Percentiles rank a stretch among this genome's conserved stretches.
These are phyloP conservation scores for Macaria notata DNA, from an alignment of 2,888 invertebrate genomes.

Conservation along the genomic window DNA sequence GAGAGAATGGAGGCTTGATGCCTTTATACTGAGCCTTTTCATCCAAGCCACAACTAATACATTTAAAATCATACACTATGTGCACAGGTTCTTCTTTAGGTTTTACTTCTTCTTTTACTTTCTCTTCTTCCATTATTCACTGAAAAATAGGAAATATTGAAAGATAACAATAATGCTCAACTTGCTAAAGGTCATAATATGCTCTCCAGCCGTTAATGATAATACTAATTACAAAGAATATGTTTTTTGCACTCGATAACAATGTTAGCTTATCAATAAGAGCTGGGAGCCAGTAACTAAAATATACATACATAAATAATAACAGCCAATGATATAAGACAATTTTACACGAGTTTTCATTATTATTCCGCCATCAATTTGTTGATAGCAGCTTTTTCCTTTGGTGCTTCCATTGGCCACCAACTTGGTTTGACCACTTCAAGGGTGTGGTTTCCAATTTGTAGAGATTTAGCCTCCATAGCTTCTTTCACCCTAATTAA, in stretches of 20 bases:
- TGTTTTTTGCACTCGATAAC: no score
- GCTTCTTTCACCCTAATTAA: constrained; percentile 88
- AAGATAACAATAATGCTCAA: not conserved
- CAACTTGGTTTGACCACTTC: constrained; percentile 86
- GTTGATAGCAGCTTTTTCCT: constrained; percentile 70
- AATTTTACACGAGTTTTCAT: not conserved
- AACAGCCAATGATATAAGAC: not conserved
- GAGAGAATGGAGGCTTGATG: constrained; percentile 87
- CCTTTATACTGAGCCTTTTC: constrained; percentile 91
- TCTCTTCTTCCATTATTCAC: constrained; percentile 54
- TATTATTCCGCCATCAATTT: constrained; percentile 37
- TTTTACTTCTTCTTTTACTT: constrained; percentile 34
- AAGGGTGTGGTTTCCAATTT: constrained; percentile 79
- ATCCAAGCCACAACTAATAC: constrained; percentile 84
- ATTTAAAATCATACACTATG: constrained; percentile 80
- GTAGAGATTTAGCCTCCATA: constrained; percentile 81
- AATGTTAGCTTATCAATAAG: not conserved
- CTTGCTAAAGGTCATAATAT: constrained; percentile 3
- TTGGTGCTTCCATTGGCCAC: constrained; percentile 91
- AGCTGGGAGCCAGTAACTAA: constrained; percentile 5
- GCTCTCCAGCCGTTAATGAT: constrained; percentile 4
- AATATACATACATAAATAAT: constrained; percentile 26
- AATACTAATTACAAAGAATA: not conserved
- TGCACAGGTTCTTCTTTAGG: constrained; percentile 45
- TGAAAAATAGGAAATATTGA: constrained; percentile 39